phyloP scores from a whole-genome alignment of 2,113 vertebrate genomes.

The Psittacus erithacus region DNA sequence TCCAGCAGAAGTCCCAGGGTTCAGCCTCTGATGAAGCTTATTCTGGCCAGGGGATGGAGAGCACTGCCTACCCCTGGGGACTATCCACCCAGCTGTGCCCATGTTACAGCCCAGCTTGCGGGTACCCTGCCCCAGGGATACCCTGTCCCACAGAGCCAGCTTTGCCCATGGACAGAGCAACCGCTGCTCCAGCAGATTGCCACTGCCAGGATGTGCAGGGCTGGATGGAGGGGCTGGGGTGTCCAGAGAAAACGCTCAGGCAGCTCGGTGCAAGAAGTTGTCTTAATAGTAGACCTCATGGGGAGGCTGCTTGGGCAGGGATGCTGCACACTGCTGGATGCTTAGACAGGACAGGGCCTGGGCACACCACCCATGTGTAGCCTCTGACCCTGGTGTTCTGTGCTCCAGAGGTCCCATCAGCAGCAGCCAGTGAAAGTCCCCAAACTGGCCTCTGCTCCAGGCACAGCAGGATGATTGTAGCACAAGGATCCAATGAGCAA shows the following conservation, averaged over 20 bases:
- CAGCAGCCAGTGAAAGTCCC: background rate
- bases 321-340: fast-evolving
- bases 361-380: fast-evolving
- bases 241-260: background rate
- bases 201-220: background rate
- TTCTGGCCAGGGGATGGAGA: fast-evolving
- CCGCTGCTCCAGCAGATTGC: background rate
- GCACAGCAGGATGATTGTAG: no score
- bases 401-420: fast-evolving
- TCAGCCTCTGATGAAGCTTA: background rate
- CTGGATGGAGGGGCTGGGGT: background rate
- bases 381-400: background rate
- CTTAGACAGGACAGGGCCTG: background rate
- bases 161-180: fast-evolving
- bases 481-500: fast-evolving
- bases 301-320: background rate
- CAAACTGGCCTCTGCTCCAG: background rate
- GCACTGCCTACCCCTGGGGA: background rate
- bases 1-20: background rate
- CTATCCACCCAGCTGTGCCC: no score
- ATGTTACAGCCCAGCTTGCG: background rate
- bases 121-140: background rate
- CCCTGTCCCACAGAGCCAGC: background rate
- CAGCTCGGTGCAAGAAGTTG: background rate
- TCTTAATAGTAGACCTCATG: background rate